Evolutionary conservation across 1,140 invertebrate species (phyloP).

Genomic region (Hycleus phaleratus): DNA sequence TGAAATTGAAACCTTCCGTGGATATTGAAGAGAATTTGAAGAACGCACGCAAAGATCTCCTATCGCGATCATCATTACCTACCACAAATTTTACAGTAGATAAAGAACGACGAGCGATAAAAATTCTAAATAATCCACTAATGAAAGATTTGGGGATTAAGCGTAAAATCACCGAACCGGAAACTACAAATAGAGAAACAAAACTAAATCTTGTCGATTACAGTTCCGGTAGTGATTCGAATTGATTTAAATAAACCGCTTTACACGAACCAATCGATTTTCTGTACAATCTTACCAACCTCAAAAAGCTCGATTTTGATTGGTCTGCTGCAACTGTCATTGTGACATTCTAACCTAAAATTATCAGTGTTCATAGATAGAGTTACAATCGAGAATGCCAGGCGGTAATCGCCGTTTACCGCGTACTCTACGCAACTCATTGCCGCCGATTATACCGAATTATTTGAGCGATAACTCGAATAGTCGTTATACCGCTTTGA

Average conservation of each 20-base stretch:
- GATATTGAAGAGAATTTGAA: slow-evolving; percentile 47
- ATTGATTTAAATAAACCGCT: slow-evolving; percentile 4
- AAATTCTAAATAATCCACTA: slow-evolving; percentile 20
- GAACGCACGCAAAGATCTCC: slow-evolving; percentile 45
- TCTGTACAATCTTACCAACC: too few species aligned
- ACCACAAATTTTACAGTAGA: slow-evolving; percentile 47
- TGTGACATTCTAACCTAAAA: too few species aligned
- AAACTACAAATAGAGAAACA: slow-evolving; percentile 5
- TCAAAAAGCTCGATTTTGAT: too few species aligned
- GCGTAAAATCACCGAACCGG: neutral
- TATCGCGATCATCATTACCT: slow-evolving; percentile 43
- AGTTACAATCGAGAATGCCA: slow-evolving; percentile 17
- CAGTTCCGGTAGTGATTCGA: slow-evolving; percentile 19
- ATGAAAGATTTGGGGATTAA: slow-evolving; percentile 24
- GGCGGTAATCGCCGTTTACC: slow-evolving; percentile 27
- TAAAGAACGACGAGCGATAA: slow-evolving; percentile 35
- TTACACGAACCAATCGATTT: too few species aligned
- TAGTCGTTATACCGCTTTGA: slow-evolving; percentile 25
- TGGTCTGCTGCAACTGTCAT: too few species aligned
- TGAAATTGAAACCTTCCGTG: slow-evolving; percentile 51
- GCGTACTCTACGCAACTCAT: slow-evolving; percentile 17
- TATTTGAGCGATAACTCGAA: slow-evolving; percentile 17
- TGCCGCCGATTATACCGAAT: slow-evolving; percentile 21
- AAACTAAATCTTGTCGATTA: slow-evolving; percentile 24
- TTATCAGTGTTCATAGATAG: too few species aligned